These are phyloP conservation scores for Eurytoma californica DNA, from an alignment of 2,888 invertebrate species.

Conservation along the genomic window DNA sequence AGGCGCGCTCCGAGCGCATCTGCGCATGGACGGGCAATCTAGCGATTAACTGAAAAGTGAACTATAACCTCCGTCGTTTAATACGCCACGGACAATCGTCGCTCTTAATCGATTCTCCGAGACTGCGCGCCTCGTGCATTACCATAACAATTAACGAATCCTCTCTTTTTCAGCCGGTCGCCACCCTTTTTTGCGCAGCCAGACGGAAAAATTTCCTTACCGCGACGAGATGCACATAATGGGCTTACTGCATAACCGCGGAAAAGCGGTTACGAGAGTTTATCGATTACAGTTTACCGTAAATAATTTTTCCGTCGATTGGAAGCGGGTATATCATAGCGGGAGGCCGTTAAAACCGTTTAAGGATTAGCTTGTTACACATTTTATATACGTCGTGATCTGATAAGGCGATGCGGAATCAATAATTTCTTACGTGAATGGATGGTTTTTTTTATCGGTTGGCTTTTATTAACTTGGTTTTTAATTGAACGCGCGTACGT, in stretches of 20 bases:
- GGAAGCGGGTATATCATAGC: slow-evolving; percentile 7
- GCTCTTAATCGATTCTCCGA: slow-evolving; percentile 50
- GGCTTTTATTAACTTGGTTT: slow-evolving; percentile 32
- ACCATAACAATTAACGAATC: slow-evolving; percentile 55
- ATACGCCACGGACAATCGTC: slow-evolving; percentile 26
- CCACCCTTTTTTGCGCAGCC: slow-evolving; percentile 51
- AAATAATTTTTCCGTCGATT: slow-evolving; percentile 41
- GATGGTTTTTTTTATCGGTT: slow-evolving; percentile 22
- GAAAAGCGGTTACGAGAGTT: slow-evolving; percentile 42
- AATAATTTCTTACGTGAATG: slow-evolving; percentile 46
- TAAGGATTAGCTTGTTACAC: slow-evolving; percentile 39
- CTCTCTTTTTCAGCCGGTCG: neutral
- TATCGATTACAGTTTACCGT: slow-evolving; percentile 49
- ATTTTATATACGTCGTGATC: slow-evolving; percentile 37
- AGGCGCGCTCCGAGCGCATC: neutral
- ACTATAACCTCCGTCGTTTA: slow-evolving; percentile 47
- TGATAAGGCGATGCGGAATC: slow-evolving; percentile 39
- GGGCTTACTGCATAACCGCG: slow-evolving; percentile 55
- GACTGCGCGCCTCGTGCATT: slow-evolving; percentile 30
- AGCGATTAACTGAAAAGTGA: slow-evolving; percentile 50
- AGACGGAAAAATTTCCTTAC: slow-evolving; percentile 51
- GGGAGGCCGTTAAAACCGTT: slow-evolving; percentile 33
- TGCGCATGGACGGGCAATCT: slow-evolving; percentile 32
- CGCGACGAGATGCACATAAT: slow-evolving; percentile 59
- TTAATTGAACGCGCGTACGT: slow-evolving; percentile 37